These are phyloP conservation scores for Anabacerthia variegaticeps DNA, from an alignment of 2,797 vertebrate genomes.

Conservation along the genomic window DNA sequence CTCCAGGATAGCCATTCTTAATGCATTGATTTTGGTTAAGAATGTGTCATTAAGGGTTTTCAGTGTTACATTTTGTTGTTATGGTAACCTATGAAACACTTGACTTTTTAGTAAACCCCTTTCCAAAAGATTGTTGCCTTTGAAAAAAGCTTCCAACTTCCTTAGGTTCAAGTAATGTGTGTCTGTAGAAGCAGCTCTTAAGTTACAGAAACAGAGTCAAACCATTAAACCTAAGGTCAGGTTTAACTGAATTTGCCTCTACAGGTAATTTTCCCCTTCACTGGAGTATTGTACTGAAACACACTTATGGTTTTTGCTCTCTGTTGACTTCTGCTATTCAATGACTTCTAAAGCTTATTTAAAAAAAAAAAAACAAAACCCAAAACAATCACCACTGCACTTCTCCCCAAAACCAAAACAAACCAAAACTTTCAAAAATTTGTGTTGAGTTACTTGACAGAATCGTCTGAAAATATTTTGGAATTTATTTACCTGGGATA, in stretches of 20 bases:
- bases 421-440: not conserved
- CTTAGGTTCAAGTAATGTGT: not conserved
- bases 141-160: not conserved
- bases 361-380: not conserved
- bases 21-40: not conserved
- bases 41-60: conserved; percentile 7
- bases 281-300: not conserved
- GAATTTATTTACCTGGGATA: not conserved
- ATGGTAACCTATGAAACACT: conserved; percentile 18
- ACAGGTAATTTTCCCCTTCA: not conserved
- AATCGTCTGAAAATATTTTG: not conserved
- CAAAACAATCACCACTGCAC: not conserved
- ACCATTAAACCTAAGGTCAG: not conserved
- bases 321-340: not conserved
- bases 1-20: not conserved
- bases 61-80: conserved; percentile 30
- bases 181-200: not conserved
- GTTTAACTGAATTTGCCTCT: not conserved
- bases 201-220: not conserved
- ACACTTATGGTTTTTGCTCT: not conserved
- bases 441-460: not conserved
- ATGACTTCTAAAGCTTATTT: not conserved
- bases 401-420: not conserved
- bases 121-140: not conserved
- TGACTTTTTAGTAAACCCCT: conserved; percentile 7